These are phyloP conservation scores for Coenonympha glycerion DNA, from an alignment of 2,888 invertebrate genomes.

Conservation along the genomic window DNA sequence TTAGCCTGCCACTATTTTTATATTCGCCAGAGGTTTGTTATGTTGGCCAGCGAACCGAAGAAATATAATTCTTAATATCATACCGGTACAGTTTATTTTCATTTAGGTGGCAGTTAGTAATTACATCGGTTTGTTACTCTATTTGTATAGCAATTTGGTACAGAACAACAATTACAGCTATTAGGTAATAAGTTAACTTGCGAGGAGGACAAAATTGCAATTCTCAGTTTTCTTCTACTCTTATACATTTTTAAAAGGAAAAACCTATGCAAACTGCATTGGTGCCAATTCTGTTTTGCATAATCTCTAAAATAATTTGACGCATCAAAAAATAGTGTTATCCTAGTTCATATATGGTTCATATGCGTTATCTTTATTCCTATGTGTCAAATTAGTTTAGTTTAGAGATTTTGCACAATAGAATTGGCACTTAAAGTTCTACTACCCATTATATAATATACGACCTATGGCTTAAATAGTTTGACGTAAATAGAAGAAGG, in stretches of 20 bases:
- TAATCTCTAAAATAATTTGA: no score
- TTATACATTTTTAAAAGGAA: conserved; percentile 12
- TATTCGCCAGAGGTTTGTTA: conserved; percentile 23
- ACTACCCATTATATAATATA: no score
- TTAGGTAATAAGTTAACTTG: conserved; percentile 41
- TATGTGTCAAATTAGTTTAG: no score
- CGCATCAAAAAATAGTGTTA: no score
- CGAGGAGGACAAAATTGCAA: conserved; percentile 18
- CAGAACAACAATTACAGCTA: conserved; percentile 36
- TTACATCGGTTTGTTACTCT: conserved; percentile 20
- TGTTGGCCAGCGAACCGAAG: conserved; percentile 1
- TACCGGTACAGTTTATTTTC: conserved; percentile 5
- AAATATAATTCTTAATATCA: conserved; percentile 1
- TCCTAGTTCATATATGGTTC: no score
- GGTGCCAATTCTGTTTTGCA: no score
- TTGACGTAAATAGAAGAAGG: no score
- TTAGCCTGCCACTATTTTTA: conserved; percentile 30
- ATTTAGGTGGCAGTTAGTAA: not conserved
- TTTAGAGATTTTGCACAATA: no score
- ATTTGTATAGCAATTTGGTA: conserved; percentile 25
- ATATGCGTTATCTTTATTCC: no score
- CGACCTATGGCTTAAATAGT: no score
- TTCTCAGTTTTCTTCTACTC: conserved; percentile 11
- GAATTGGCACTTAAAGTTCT: no score
- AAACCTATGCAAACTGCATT: no score